Percentiles rank a stretch among this genome's conserved stretches.
Evolutionary conservation across 2,797 vertebrate genomes (phyloP).

Genomic region (Sitta carolinensis): DNA sequence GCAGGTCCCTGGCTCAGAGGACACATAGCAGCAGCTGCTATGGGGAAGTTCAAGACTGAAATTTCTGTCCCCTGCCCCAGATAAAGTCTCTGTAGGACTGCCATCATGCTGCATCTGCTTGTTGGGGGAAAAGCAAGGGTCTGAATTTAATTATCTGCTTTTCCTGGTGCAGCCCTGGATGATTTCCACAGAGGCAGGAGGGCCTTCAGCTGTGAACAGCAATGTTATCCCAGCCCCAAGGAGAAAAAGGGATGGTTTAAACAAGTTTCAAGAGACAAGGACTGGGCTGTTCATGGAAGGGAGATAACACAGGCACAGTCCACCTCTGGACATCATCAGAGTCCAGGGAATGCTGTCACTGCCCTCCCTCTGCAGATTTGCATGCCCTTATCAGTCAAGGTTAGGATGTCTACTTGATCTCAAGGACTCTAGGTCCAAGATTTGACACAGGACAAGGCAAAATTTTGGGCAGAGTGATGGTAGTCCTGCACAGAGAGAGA

Average conservation of each 20-base stretch:
- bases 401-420: not conserved
- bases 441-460: not conserved
- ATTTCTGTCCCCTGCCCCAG: not conserved
- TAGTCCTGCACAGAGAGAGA: not conserved
- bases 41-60: not conserved
- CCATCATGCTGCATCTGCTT: not conserved
- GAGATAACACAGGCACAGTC: not conserved
- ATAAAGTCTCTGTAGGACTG: not conserved
- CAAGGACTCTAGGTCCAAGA: not conserved
- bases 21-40: not conserved
- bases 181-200: not conserved
- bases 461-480: not conserved
- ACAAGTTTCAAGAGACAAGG: not conserved
- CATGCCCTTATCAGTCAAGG: not conserved
- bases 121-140: not conserved
- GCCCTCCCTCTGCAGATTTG: accelerated
- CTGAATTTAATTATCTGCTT: constrained; percentile 26
- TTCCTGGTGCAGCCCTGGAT: not conserved
- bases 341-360: not conserved
- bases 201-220: not conserved
- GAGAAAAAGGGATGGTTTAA: not conserved
- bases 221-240: not conserved
- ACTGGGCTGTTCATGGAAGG: not conserved
- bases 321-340: not conserved
- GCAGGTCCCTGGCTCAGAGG: not conserved